phyloP scores from a whole-genome alignment of 2,113 vertebrate genomes.

The Hucho hucho region DNA sequence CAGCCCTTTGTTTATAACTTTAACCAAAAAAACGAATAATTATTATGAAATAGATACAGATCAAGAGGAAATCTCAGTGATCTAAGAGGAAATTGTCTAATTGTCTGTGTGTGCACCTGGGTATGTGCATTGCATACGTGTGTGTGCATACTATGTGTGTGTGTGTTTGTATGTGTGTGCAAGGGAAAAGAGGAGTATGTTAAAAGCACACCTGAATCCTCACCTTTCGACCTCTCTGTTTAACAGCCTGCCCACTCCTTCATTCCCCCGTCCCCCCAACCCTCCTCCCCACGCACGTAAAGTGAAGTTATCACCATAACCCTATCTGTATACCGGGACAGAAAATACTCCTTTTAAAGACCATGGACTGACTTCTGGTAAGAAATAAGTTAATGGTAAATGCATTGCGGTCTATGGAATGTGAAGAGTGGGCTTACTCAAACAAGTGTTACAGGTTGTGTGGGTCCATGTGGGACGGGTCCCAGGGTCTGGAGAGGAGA shows the following conservation, averaged over 20 bases:
- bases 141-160: conserved; percentile 4
- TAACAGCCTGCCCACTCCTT: conserved; percentile 30
- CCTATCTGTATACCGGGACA: background rate
- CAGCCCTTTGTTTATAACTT: no score
- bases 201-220: conserved; percentile 67
- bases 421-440: background rate
- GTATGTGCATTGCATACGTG: conserved; percentile 23
- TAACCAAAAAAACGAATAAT: no score
- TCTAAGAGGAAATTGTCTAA: no score
- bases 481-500: background rate
- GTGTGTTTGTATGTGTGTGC: conserved; percentile 26
- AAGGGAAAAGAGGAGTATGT: conserved; percentile 21
- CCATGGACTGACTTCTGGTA: background rate
- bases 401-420: background rate
- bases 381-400: conserved; percentile 8
- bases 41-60: no score
- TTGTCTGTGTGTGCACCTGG: background rate
- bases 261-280: background rate
- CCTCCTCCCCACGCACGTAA: conserved; percentile 29
- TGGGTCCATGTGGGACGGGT: background rate
- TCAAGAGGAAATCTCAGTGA: no score
- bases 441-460: conserved; percentile 39
- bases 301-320: conserved; percentile 48
- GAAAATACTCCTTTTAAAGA: background rate
- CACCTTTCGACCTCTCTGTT: conserved; percentile 59